Conservation (phyloP, 2,888 invertebrate species). For the Agapostemon virescens region DNA sequence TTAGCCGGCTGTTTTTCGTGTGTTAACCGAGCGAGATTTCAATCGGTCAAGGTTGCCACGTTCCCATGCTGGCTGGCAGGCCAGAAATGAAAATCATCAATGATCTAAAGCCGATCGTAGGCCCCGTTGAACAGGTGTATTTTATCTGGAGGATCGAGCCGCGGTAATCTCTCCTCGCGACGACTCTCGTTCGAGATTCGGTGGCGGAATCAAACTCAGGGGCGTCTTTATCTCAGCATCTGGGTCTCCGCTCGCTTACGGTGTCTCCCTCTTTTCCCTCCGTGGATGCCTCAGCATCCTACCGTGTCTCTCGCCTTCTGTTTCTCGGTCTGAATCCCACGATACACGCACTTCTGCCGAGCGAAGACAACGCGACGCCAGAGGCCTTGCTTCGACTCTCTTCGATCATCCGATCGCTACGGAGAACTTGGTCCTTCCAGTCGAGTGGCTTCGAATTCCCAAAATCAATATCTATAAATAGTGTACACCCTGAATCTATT, state of each 20-base stretch:
- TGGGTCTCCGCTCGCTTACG: conserved; percentile 35
- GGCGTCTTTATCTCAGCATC: conserved; percentile 62
- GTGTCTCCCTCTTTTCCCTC: conserved; percentile 11
- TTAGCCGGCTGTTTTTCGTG: conserved; percentile 42
- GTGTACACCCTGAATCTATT: neutral
- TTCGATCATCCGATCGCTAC: conserved; percentile 58
- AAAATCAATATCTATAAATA: neutral
- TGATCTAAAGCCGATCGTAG: conserved; percentile 46
- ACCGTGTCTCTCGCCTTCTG: conserved; percentile 35
- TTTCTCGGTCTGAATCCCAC: conserved; percentile 52
- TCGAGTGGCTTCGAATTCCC: neutral
- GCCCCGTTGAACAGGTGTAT: conserved; percentile 62
- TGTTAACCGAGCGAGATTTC: conserved; percentile 55
- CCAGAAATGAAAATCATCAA: conserved; percentile 47
- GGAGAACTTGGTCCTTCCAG: conserved; percentile 12
- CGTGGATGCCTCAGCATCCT: conserved; percentile 7
- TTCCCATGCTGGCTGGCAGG: conserved; percentile 22
- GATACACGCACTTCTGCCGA: conserved; percentile 47
- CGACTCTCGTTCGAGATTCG: conserved; percentile 63
- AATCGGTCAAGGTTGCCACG: conserved; percentile 50
- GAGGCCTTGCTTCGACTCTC: conserved; percentile 42
- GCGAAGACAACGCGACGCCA: conserved; percentile 68
- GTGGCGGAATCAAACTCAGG: conserved; percentile 67
- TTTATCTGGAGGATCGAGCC: conserved; percentile 63
- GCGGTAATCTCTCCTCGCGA: conserved; percentile 45